These are phyloP conservation scores for Notolabrus celidotus DNA, from an alignment of 2,797 vertebrate species.

Conservation along the genomic window DNA sequence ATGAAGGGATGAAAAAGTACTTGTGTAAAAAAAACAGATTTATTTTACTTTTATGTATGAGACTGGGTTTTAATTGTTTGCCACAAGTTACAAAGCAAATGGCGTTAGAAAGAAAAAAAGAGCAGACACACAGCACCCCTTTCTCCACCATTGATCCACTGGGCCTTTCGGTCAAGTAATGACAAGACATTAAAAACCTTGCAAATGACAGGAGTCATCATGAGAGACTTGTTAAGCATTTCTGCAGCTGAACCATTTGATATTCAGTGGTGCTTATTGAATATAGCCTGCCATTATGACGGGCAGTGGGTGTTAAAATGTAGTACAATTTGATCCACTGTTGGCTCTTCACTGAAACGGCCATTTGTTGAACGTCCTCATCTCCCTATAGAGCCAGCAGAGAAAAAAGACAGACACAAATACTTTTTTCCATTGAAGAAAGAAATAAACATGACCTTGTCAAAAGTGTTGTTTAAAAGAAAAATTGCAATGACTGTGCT, in stretches of 20 bases:
- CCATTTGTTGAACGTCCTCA: conserved; percentile 67
- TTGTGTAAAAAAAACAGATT: too few species aligned
- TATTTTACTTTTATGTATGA: too few species aligned
- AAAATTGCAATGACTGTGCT: conserved; percentile 45
- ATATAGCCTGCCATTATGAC: conserved; percentile 54
- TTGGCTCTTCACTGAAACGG: conserved; percentile 55
- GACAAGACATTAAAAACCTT: conserved; percentile 45
- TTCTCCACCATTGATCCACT: conserved; percentile 6
- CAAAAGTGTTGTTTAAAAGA: conserved; percentile 64
- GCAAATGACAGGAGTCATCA: conserved; percentile 25
- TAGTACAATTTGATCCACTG: conserved; percentile 56
- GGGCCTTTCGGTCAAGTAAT: conserved; percentile 31
- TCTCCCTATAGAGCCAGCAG: conserved; percentile 30
- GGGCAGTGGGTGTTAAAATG: conserved; percentile 54
- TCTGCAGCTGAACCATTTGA: conserved; percentile 43
- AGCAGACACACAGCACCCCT: neutral
- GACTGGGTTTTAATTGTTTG: too few species aligned
- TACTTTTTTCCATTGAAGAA: conserved; percentile 50
- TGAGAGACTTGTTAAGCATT: conserved; percentile 41
- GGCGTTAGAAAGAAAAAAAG: neutral
- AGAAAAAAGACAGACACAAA: conserved; percentile 39
- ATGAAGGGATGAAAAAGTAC: too few species aligned
- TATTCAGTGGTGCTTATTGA: conserved; percentile 56
- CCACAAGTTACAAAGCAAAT: neutral
- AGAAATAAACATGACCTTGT: conserved; percentile 69